These are phyloP conservation scores for Plodia interpunctella DNA, from an alignment of 1,140 invertebrate genomes.

Conservation along the genomic window DNA sequence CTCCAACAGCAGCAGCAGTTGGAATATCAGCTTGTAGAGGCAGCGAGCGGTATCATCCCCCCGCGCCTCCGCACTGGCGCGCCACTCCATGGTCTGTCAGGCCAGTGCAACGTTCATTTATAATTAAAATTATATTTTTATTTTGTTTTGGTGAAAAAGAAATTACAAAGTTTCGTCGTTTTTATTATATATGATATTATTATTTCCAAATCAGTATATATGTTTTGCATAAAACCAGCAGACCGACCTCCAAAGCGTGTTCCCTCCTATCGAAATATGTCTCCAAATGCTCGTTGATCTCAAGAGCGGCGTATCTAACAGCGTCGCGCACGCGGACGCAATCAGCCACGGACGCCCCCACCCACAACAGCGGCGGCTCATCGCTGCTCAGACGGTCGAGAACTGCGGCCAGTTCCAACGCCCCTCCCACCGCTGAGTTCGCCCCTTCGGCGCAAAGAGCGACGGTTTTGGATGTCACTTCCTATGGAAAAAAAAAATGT, in stretches of 20 bases:
- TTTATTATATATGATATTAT: too few relatives aligned
- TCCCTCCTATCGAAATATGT: constrained; percentile 95
- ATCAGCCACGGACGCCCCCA: constrained; percentile 80
- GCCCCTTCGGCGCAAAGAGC: constrained; percentile 55
- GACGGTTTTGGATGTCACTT: constrained; percentile 65
- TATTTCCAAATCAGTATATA: too few relatives aligned
- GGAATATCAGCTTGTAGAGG: constrained; percentile 96
- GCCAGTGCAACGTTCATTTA: too few relatives aligned
- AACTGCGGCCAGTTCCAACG: constrained; percentile 45
- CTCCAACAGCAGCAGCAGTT: constrained; percentile 92
- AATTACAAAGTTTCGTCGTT: too few relatives aligned
- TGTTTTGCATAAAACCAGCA: neutral
- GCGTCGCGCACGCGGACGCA: constrained; percentile 84
- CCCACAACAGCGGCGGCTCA: constrained; percentile 87
- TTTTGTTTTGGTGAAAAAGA: too few relatives aligned
- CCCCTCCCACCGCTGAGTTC: constrained; percentile 28
- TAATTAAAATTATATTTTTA: too few relatives aligned
- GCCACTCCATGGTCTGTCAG: constrained; percentile 49
- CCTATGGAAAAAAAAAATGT: constrained; percentile 31
- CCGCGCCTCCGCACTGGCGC: constrained; percentile 37
- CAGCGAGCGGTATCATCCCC: constrained; percentile 82
- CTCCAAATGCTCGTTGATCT: constrained; percentile 96
- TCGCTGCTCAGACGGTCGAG: constrained; percentile 68
- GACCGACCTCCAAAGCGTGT: constrained; percentile 89
- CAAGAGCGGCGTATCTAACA: constrained; percentile 92